These are phyloP conservation scores for Cydia strobilella DNA, from an alignment of 1,140 invertebrate species.

Conservation along the genomic window DNA sequence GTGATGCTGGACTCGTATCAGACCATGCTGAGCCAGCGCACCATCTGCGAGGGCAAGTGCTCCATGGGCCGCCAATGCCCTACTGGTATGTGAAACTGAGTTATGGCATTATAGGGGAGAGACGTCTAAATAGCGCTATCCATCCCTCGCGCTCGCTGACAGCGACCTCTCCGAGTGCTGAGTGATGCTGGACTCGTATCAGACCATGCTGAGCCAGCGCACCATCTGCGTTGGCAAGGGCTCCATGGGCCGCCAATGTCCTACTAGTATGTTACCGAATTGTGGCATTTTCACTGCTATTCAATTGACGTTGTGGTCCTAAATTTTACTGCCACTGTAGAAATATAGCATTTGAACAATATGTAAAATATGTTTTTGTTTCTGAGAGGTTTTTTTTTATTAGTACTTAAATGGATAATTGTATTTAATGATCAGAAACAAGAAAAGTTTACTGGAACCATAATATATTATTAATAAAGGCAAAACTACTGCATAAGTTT, in stretches of 20 bases:
- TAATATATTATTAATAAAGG: not conserved
- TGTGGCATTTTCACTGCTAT: too few relatives aligned
- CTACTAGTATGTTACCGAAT: constrained; percentile 82
- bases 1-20: constrained; percentile 90
- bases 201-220: constrained; percentile 86
- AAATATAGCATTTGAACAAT: too few relatives aligned
- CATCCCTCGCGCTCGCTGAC: constrained; percentile 86
- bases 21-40: constrained; percentile 86
- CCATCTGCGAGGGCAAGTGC: constrained; percentile 93
- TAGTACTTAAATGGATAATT: not conserved
- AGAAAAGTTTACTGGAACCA: too few relatives aligned
- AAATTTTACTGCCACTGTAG: too few relatives aligned
- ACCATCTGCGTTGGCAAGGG: constrained; percentile 93
- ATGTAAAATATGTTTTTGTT: too few relatives aligned
- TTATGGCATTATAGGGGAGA: constrained; percentile 83
- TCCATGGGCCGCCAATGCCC: constrained; percentile 91
- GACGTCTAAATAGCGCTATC: constrained; percentile 90
- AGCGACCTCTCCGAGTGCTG: constrained; percentile 89
- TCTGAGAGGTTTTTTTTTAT: too few relatives aligned
- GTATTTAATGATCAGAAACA: too few relatives aligned
- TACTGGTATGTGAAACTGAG: constrained; percentile 80
- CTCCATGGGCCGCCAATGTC: constrained; percentile 90
- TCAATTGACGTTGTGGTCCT: too few relatives aligned
- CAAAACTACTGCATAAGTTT: not conserved
- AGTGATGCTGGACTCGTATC: constrained; percentile 89